Conservation (phyloP, 2,797 vertebrate species). For the Lagothrix lagotricha region DNA sequence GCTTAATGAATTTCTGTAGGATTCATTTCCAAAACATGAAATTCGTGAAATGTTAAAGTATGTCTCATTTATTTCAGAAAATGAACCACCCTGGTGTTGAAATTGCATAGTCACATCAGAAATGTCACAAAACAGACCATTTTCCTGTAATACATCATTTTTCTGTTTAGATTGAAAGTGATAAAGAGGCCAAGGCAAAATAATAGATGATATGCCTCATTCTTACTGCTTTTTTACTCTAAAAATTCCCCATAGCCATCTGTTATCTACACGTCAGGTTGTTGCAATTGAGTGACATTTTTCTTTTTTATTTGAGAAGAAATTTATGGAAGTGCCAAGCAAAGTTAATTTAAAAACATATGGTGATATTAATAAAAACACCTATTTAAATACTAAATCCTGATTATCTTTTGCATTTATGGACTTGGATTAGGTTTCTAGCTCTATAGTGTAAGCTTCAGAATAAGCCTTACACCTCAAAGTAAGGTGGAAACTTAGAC, state of each 20-base stretch:
- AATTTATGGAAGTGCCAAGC: constrained; percentile 67
- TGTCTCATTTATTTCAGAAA: constrained; percentile 72
- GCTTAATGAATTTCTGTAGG: constrained; percentile 49
- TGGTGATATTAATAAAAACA: constrained; percentile 62
- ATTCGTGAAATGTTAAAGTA: constrained; percentile 69
- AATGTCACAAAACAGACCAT: constrained; percentile 74
- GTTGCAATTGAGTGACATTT: constrained; percentile 73
- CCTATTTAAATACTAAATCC: constrained; percentile 30
- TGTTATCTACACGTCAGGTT: constrained; percentile 75
- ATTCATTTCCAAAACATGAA: constrained; percentile 39
- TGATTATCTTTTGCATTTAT: constrained; percentile 62
- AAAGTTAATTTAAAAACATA: constrained; percentile 74
- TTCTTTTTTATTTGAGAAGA: constrained; percentile 71
- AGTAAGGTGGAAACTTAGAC: background rate
- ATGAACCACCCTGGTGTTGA: constrained; percentile 32
- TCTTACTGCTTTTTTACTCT: constrained; percentile 70
- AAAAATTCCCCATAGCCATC: constrained; percentile 63
- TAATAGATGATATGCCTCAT: constrained; percentile 77
- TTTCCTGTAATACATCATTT: constrained; percentile 79
- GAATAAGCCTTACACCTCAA: background rate
- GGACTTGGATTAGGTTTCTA: background rate
- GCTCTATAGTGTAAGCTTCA: background rate
- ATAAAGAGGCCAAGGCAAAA: constrained; percentile 78
- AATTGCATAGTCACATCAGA: constrained; percentile 73
- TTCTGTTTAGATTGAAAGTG: constrained; percentile 80